A percentile compares a stretch with the other conserved stretches of the same genome.
Conservation (phyloP, 1,140 invertebrate genomes). For the Cydia splendana region DNA sequence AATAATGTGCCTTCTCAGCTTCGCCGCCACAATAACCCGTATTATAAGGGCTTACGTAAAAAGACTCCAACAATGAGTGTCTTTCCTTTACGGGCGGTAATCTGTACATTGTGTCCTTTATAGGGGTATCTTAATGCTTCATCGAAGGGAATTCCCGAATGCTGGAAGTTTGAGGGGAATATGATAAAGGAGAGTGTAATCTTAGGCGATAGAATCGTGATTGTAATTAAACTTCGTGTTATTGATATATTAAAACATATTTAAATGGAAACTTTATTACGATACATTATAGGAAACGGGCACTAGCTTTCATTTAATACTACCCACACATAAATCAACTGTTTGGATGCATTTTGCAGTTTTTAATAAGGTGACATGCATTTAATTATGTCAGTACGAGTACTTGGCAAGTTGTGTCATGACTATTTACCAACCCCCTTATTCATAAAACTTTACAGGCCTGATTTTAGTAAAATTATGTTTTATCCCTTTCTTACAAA, state of each 20-base stretch:
- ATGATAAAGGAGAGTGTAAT: neutral
- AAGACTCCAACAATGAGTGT: neutral
- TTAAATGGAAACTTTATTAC: no score
- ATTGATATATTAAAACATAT: neutral
- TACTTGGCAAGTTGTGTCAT: no score
- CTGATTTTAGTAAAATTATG: no score
- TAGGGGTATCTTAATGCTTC: constrained; percentile 7
- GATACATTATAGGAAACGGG: no score
- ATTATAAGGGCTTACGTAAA: neutral
- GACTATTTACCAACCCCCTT: no score
- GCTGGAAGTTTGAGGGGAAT: neutral
- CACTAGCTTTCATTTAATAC: no score
- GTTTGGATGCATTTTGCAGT: no score
- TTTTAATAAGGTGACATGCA: no score
- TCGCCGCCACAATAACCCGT: neutral
- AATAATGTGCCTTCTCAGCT: neutral
- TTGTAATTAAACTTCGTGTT: neutral
- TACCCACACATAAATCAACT: no score
- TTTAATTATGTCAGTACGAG: no score
- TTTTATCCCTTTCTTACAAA: no score
- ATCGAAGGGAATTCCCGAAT: neutral
- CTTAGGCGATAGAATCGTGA: neutral
- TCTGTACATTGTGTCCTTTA: constrained; percentile 1
- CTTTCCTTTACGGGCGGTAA: neutral
- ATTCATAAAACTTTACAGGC: no score